phyloP scores from a whole-genome alignment of 2,888 invertebrate species.

The Seladonia tumulorum region DNA sequence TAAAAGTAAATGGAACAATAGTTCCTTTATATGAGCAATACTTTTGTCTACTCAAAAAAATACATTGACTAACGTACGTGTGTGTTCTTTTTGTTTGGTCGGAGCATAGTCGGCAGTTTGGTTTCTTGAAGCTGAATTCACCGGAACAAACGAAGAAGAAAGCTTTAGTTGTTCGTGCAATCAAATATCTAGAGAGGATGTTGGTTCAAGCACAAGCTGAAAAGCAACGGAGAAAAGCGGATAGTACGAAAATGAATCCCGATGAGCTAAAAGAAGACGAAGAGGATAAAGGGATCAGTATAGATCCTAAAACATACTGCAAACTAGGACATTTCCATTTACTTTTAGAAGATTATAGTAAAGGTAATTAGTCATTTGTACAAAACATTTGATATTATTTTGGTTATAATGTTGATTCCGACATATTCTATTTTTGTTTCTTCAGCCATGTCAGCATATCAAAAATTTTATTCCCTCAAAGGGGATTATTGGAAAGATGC shows the following conservation, averaged over 20 bases:
- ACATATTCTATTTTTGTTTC: slow-evolving; percentile 77
- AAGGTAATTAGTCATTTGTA: slow-evolving; percentile 88
- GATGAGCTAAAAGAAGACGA: slow-evolving; percentile 79
- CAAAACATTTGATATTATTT: not conserved
- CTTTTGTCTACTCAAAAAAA: not conserved
- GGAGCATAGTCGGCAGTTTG: slow-evolving; percentile 93
- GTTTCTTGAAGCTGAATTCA: slow-evolving; percentile 92
- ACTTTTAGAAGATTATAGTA: slow-evolving; percentile 95
- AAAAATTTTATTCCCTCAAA: slow-evolving; percentile 93
- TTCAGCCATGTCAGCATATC: slow-evolving; percentile 98
- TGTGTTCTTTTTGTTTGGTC: slow-evolving; percentile 49
- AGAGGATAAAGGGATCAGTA: slow-evolving; percentile 89
- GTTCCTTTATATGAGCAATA: not conserved
- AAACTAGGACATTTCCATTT: slow-evolving; percentile 98
- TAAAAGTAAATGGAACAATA: no score
- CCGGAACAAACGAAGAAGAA: slow-evolving; percentile 93
- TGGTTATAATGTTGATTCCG: slow-evolving; percentile 37
- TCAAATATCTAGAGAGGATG: slow-evolving; percentile 94
- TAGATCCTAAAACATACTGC: slow-evolving; percentile 96
- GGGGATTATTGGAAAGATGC: slow-evolving; percentile 95
- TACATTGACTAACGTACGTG: not conserved
- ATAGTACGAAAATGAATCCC: slow-evolving; percentile 78
- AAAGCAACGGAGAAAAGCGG: slow-evolving; percentile 83
- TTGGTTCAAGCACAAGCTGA: slow-evolving; percentile 91
- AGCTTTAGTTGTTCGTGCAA: slow-evolving; percentile 91